Evolutionary conservation across 2,888 invertebrate species (phyloP).

Genomic region (Geophilus truncorum): DNA sequence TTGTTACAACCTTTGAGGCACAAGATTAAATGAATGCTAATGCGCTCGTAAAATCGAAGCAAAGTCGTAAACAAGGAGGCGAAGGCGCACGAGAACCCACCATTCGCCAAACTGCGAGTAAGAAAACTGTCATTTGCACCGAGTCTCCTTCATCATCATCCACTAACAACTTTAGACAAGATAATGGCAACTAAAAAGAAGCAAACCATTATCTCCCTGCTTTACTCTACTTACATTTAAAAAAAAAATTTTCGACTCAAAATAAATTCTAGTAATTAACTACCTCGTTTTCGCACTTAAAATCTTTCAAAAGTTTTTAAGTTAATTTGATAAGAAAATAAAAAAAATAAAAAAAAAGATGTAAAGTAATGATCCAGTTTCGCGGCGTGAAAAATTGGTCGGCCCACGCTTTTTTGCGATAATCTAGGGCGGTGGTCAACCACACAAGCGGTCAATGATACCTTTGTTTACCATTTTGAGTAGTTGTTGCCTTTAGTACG

Average conservation of each 20-base stretch:
- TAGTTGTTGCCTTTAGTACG: too few species aligned
- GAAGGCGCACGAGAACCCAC: constrained; percentile 2
- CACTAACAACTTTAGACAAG: constrained; percentile 15
- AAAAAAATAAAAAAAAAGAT: neutral
- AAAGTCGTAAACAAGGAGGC: constrained; percentile 30
- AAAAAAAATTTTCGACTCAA: neutral
- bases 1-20: constrained; percentile 28
- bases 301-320: neutral
- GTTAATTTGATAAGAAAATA: neutral
- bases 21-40: constrained; percentile 32
- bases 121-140: constrained; percentile 11
- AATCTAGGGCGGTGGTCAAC: neutral
- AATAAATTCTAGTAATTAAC: neutral
- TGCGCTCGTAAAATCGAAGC: constrained; percentile 31
- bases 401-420: neutral
- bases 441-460: neutral
- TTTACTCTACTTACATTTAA: neutral
- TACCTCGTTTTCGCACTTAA: neutral
- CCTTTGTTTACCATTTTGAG: too few species aligned
- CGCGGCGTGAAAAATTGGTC: neutral
- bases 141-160: constrained; percentile 11
- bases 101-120: neutral
- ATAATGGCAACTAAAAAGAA: neutral
- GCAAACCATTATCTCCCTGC: constrained; percentile 13
- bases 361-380: neutral